A percentile compares a stretch with the other conserved stretches of the same genome.
phyloP scores from a whole-genome alignment of 35 echinoderm and acorn worm genomes.

The Apostichopus japonicus region DNA sequence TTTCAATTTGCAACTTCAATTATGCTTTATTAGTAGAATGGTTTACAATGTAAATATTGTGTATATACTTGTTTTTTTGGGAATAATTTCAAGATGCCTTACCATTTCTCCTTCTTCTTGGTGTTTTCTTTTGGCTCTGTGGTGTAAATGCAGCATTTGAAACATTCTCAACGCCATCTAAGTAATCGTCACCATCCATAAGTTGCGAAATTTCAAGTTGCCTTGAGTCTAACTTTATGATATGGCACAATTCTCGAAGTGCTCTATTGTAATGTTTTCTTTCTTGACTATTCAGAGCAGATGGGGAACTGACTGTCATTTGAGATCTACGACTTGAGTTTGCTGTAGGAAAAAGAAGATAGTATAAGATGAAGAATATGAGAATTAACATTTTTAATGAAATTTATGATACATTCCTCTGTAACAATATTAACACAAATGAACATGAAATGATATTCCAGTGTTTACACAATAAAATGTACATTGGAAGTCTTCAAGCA shows the following conservation, averaged over 20 bases:
- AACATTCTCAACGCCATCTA: not conserved
- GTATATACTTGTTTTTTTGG: too few species aligned
- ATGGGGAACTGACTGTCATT: not conserved
- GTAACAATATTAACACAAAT: too few species aligned
- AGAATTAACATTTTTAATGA: not conserved
- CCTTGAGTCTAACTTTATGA: slow-evolving; percentile 67
- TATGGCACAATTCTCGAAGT: slow-evolving; percentile 78
- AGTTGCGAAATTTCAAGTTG: slow-evolving; percentile 57
- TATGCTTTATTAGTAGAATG: too few species aligned
- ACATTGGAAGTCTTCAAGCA: too few species aligned
- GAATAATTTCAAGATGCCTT: not conserved
- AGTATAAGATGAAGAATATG: too few species aligned
- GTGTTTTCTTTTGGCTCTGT: slow-evolving; percentile 1
- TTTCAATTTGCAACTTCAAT: too few species aligned
- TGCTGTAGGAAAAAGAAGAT: not conserved
- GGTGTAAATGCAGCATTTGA: not conserved
- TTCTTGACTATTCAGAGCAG: slow-evolving; percentile 67
- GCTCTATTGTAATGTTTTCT: slow-evolving; percentile 95
- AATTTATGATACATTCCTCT: not conserved
- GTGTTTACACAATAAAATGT: too few species aligned
- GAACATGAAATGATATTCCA: too few species aligned
- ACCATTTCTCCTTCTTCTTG: not conserved
- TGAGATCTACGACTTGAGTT: not conserved
- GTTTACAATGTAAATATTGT: too few species aligned
- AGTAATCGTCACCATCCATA: slow-evolving; percentile 15